Percentiles rank a stretch among this genome's conserved stretches.
These are phyloP conservation scores for Carcinoscorpius rotundicauda DNA, from an alignment of 1,140 invertebrate species.

Conservation along the genomic window DNA sequence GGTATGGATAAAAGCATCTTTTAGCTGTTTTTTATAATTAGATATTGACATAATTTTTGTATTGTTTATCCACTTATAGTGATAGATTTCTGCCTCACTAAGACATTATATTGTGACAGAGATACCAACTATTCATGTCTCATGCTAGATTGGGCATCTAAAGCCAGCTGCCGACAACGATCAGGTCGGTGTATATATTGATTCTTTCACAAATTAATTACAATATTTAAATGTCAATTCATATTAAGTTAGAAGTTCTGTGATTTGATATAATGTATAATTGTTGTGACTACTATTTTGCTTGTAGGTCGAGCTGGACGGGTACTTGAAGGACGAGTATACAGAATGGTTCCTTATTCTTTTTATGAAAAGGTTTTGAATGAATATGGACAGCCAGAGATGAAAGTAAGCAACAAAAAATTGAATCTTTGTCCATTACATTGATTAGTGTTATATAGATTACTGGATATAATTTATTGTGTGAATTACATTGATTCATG, in stretches of 20 bases:
- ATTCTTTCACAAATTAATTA: no score
- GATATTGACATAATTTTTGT: no score
- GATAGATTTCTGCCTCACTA: conserved; percentile 91
- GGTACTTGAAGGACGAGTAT: conserved; percentile 70
- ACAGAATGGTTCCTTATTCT: conserved; percentile 57
- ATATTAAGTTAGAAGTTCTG: no score
- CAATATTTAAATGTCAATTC: no score
- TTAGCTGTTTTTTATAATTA: no score
- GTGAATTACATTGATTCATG: no score
- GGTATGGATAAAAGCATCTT: no score
- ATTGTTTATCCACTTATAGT: conserved; percentile 43
- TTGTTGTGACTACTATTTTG: neutral
- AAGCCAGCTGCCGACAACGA: conserved; percentile 76
- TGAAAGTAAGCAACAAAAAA: conserved; percentile 29
- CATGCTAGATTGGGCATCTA: conserved; percentile 72
- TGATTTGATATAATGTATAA: neutral
- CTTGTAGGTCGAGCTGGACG: conserved; percentile 69
- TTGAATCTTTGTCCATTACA: no score
- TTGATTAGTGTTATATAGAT: no score
- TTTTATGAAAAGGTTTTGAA: conserved; percentile 51
- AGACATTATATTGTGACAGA: conserved; percentile 57
- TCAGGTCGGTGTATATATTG: conserved; percentile 36
- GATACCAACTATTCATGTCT: conserved; percentile 65
- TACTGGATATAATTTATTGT: no score
- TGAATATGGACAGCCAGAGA: conserved; percentile 55